Conservation (phyloP, 2,113 vertebrate genomes). For the Anoplopoma fimbria region DNA sequence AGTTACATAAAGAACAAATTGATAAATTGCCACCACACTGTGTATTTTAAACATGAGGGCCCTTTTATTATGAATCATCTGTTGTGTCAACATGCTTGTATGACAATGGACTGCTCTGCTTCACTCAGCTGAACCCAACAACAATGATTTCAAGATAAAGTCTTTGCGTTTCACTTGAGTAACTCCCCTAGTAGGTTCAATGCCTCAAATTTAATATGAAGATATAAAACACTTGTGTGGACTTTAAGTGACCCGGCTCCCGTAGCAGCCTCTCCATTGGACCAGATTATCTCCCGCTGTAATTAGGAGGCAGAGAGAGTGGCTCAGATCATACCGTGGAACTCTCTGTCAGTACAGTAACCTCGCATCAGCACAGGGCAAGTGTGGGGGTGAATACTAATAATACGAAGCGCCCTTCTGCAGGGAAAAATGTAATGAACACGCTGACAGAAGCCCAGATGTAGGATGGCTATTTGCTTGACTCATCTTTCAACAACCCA, state of each 20-base stretch:
- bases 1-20: too few relatives aligned
- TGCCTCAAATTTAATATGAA: conserved; percentile 15
- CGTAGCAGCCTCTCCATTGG: conserved; percentile 52
- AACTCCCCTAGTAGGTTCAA: background rate
- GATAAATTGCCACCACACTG: too few relatives aligned
- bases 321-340: conserved; percentile 44
- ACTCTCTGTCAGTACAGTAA: conserved; percentile 63
- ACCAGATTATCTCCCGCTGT: conserved; percentile 55
- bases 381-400: conserved; percentile 73
- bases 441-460: conserved; percentile 46
- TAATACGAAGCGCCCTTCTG: conserved; percentile 44
- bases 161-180: background rate
- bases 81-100: background rate
- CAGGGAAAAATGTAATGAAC: conserved; percentile 58
- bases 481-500: conserved; percentile 45
- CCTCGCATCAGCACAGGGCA: conserved; percentile 29
- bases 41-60: background rate
- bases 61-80: background rate
- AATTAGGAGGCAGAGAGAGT: conserved; percentile 67
- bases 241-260: conserved; percentile 44
- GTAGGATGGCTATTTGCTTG: conserved; percentile 50
- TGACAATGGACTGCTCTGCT: background rate
- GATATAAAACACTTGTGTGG: conserved; percentile 9
- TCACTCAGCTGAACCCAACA: background rate
- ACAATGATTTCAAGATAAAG: conserved; percentile 3